These are phyloP conservation scores for Caenorhabditis inopinata DNA, from an alignment of 1,140 invertebrate genomes.

Conservation along the genomic window DNA sequence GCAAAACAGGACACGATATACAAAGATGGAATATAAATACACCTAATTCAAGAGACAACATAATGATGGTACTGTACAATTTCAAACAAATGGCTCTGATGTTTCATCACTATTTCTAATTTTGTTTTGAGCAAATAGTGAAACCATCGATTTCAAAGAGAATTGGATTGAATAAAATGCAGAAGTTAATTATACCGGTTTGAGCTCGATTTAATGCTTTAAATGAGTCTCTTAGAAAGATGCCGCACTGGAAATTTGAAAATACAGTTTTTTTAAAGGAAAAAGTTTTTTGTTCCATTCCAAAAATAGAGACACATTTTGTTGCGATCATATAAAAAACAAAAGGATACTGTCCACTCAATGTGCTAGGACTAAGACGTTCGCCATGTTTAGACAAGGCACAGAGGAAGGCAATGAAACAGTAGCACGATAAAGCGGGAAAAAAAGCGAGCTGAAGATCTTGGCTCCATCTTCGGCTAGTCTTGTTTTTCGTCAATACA, in stretches of 20 bases:
- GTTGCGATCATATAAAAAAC: slow-evolving; percentile 8
- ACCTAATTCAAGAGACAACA: too few species aligned
- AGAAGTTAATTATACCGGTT: too few species aligned
- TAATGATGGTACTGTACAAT: too few species aligned
- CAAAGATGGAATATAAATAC: neutral
- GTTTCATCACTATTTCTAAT: too few species aligned
- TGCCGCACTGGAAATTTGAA: too few species aligned
- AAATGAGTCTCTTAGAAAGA: too few species aligned
- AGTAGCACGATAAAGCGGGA: neutral
- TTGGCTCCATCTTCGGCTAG: neutral
- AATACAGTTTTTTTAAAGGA: too few species aligned
- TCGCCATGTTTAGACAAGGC: slow-evolving; percentile 22
- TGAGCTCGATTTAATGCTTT: too few species aligned
- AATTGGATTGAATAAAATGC: too few species aligned
- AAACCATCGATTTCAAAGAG: too few species aligned
- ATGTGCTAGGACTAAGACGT: slow-evolving; percentile 9
- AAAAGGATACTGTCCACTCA: slow-evolving; percentile 15
- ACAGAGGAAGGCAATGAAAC: slow-evolving; percentile 10
- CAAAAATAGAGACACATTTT: slow-evolving; percentile 13
- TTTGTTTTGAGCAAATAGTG: too few species aligned
- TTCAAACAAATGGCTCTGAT: too few species aligned
- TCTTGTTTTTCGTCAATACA: slow-evolving; percentile 26
- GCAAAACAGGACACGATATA: neutral
- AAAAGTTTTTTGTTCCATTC: neutral
- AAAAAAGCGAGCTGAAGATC: neutral